Evolutionary conservation across 2,797 vertebrate species (phyloP).

Genomic region (Sebastes flavidus): DNA sequence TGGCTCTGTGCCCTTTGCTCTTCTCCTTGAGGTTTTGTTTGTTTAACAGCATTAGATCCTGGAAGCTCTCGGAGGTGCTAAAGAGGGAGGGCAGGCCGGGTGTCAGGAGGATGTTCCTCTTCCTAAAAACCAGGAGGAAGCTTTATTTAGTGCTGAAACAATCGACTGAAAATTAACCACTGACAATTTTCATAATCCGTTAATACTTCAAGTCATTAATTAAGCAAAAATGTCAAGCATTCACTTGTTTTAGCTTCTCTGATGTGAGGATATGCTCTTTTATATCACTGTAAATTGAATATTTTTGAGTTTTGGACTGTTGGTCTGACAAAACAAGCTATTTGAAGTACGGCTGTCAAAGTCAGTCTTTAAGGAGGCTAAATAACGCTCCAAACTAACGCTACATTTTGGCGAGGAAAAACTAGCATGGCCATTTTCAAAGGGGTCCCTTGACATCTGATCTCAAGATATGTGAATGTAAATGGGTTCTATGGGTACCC

Average conservation of each 20-base stretch:
- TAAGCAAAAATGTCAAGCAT: background rate
- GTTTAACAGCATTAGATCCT: slow-evolving; percentile 72
- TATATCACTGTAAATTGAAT: background rate
- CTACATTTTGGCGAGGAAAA: too few species aligned
- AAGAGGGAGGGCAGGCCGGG: slow-evolving; percentile 41
- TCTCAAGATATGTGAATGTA: too few species aligned
- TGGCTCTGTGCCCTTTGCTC: slow-evolving; percentile 75
- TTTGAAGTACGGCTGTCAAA: background rate
- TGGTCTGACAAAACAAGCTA: background rate
- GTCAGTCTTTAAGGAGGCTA: too few species aligned
- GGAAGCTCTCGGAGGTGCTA: slow-evolving; percentile 60
- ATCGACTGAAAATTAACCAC: background rate
- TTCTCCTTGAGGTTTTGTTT: slow-evolving; percentile 71
- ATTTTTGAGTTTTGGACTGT: background rate
- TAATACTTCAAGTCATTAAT: background rate
- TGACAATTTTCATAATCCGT: background rate
- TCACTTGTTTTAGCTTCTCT: background rate
- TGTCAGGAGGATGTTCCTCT: slow-evolving; percentile 43
- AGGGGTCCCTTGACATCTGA: too few species aligned
- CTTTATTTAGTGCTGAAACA: background rate
- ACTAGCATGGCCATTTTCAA: too few species aligned
- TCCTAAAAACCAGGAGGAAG: slow-evolving; percentile 19
- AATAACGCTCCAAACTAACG: too few species aligned
- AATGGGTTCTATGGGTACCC: too few species aligned
- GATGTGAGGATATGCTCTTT: background rate